Evolutionary conservation across 2,797 vertebrate genomes (phyloP), one percentile per base, ranked within the genome.

Genomic region (Monodelphis domestica): DNA sequence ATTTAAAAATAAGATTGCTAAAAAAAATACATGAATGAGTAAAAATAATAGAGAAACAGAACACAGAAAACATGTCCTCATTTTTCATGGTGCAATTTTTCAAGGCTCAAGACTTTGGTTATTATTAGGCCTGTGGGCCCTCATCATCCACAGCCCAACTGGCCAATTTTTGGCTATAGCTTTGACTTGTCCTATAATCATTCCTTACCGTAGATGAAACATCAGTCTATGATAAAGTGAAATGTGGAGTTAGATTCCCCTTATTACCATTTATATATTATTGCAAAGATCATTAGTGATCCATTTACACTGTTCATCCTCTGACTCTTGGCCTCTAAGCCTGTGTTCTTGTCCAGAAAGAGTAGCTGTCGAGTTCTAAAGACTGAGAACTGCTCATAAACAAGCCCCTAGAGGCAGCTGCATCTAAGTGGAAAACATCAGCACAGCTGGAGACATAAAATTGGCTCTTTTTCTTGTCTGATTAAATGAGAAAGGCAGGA

Each of bases 291-390:
- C 94, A 90, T 45, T 96, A 24, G 28, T 93, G 93, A 91, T 87
- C 84, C 78, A 94, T 59, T 29, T 56, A 11, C 94, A 70, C 0
- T 90, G n/a, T 14, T 91, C 53, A 78, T 29, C 10, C 63, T 14
- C 12, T 91, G 26, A 26, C 63, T 91, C 33, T 93, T 63, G 21
- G 7, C 90, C 96, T 90, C 3, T 53, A 1, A 7, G n/a, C 88
- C 63, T 94, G 1, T 52, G 21, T 90, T 90, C 57, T 33, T 89
- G 4, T 87, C 53, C 2, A 90, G 52, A 89, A 28, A 26, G 96
- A 89, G 6, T 87, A 88, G 70, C 70, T 95, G 91, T 50, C 33
- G 12, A 90, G 6, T 28, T 97, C 63, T 45, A 94, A 94, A 96
- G 5, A 59, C 17, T 51, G 24, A 91, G 78, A 12, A 53, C 10